Percentiles rank a stretch among this genome's conserved stretches.
Evolutionary conservation across 2,797 vertebrate species (phyloP).

Genomic region (Hozukius guyotensis): DNA sequence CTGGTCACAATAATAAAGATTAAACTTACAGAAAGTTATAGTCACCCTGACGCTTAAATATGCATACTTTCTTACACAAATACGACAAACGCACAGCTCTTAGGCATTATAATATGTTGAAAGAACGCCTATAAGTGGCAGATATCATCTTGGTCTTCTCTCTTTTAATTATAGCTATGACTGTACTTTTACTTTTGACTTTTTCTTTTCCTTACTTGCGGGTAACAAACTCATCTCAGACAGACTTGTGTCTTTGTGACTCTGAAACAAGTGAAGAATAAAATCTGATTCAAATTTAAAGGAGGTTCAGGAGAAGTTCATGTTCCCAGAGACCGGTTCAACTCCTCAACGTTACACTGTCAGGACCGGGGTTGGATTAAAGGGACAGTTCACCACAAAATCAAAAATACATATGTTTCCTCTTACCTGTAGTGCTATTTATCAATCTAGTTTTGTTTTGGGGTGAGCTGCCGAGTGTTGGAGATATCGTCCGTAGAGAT

Average conservation of each 20-base stretch:
- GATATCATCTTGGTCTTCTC: background rate
- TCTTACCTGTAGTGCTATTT: no score
- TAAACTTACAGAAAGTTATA: background rate
- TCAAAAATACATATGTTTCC: background rate
- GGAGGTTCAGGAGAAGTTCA: background rate
- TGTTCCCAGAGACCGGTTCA: background rate
- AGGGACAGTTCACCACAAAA: background rate
- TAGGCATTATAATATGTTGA: background rate
- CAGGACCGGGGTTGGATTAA: background rate
- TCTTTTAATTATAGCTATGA: background rate
- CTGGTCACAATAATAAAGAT: background rate
- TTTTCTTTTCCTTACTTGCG: background rate
- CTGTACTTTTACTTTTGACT: background rate
- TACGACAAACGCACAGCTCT: background rate
- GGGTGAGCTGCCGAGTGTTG: no score
- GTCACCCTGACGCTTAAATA: background rate
- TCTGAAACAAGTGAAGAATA: background rate
- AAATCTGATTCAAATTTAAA: background rate
- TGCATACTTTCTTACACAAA: background rate
- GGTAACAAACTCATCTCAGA: background rate
- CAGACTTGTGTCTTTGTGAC: background rate
- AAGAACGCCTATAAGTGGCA: background rate
- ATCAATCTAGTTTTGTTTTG: no score
- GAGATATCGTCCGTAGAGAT: no score
- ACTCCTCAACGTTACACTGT: background rate